Evolutionary conservation across 2,888 invertebrate species (phyloP).

Genomic region (Heteropelma amictum): DNA sequence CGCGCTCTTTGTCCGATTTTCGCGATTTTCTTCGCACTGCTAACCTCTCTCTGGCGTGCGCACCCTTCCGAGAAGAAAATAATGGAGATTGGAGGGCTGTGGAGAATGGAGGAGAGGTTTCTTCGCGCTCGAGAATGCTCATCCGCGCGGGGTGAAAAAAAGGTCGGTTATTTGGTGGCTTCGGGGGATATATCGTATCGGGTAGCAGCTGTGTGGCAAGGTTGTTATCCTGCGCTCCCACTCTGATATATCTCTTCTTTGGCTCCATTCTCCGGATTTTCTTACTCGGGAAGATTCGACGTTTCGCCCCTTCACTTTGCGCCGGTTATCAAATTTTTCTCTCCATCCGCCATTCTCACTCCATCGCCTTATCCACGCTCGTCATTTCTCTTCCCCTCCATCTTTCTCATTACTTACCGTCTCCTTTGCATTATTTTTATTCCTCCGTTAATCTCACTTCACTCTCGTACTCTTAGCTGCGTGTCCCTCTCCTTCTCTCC

Average conservation of each 20-base stretch:
- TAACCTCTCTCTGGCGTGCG: background rate
- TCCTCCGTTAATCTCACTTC: constrained; percentile 17
- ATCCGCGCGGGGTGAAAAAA: constrained; percentile 38
- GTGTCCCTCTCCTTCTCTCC: constrained; percentile 7
- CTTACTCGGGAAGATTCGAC: background rate
- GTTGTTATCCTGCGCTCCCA: constrained; percentile 36
- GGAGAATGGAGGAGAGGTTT: background rate
- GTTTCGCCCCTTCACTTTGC: constrained; percentile 9
- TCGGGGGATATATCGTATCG: constrained; percentile 60
- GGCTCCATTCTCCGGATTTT: background rate
- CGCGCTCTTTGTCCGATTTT: too few species aligned
- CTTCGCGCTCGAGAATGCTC: constrained; percentile 16
- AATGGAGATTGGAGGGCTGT: background rate
- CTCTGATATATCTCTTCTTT: constrained; percentile 31
- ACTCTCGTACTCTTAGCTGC: background rate
- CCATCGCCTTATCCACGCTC: background rate
- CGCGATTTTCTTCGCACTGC: background rate
- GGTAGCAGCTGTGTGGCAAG: constrained; percentile 58
- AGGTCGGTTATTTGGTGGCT: constrained; percentile 51
- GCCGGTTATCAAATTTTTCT: constrained; percentile 24
- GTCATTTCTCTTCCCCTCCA: constrained; percentile 4
- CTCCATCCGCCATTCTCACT: background rate
- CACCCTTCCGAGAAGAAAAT: background rate
- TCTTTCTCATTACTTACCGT: constrained; percentile 36
- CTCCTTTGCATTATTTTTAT: constrained; percentile 36